These are phyloP conservation scores for Nasua narica DNA, from an alignment of 2,797 vertebrate genomes.

Conservation along the genomic window DNA sequence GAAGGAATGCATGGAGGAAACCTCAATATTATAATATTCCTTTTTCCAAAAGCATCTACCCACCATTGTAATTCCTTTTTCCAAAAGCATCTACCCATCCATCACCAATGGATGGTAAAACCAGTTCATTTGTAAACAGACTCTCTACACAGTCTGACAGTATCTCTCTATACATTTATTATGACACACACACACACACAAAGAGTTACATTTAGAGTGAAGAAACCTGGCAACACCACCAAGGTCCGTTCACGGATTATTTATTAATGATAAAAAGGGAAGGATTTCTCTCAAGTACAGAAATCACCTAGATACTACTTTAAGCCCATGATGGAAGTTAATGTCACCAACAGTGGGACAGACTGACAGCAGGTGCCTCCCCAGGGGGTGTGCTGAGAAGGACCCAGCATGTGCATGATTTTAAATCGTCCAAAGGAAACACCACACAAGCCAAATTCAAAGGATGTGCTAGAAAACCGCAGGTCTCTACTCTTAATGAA, in stretches of 20 bases:
- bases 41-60: background rate
- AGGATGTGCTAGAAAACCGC: background rate
- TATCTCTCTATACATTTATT: background rate
- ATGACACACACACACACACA: background rate
- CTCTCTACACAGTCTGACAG: background rate
- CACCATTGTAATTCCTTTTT: background rate
- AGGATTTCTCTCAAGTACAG: background rate
- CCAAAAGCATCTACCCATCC: background rate
- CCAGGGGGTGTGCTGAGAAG: background rate
- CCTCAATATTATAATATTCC: background rate
- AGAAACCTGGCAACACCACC: background rate
- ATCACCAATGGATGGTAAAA: background rate
- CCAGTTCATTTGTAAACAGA: background rate
- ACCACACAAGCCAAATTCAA: background rate
- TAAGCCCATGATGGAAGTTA: background rate
- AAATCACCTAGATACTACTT: background rate
- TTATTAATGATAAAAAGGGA: background rate
- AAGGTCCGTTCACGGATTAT: background rate
- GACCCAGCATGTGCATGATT: background rate
- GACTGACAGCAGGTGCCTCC: background rate
- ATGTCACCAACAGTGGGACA: background rate
- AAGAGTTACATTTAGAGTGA: background rate
- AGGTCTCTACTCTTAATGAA: background rate
- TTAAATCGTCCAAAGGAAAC: background rate
- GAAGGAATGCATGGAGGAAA: background rate